A percentile compares a stretch with the other conserved stretches of the same genome.
phyloP scores from a whole-genome alignment of 2,888 invertebrate species.

The Trichopria drosophilae region DNA sequence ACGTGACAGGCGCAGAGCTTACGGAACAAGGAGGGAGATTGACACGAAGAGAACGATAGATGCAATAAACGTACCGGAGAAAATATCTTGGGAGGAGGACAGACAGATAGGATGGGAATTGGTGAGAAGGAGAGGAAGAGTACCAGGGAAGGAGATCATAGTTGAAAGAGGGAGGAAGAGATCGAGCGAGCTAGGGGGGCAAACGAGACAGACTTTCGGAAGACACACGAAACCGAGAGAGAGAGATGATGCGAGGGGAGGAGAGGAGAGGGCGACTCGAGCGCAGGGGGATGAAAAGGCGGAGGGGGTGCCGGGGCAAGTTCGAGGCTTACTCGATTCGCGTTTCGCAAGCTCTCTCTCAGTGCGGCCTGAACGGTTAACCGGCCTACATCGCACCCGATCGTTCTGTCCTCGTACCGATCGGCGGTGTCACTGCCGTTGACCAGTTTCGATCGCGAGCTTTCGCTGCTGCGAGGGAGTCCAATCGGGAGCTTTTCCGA shows the following conservation, averaged over 20 bases:
- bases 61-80: too few species aligned
- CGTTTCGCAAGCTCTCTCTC: conserved; percentile 41
- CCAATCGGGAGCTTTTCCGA: conserved; percentile 9
- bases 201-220: conserved; percentile 30
- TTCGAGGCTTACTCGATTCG: conserved; percentile 44
- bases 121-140: conserved; percentile 9
- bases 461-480: too few species aligned
- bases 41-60: too few species aligned
- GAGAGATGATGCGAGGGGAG: conserved; percentile 28
- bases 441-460: not conserved
- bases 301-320: conserved; percentile 40
- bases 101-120: conserved; percentile 8
- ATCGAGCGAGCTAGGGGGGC: conserved; percentile 28
- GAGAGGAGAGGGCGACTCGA: conserved; percentile 41
- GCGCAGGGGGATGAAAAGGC: conserved; percentile 38
- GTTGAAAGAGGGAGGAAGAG: conserved; percentile 21
- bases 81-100: too few species aligned
- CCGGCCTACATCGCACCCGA: conserved; percentile 54
- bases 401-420: conserved; percentile 16
- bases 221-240: conserved; percentile 39
- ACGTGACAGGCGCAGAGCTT: too few species aligned
- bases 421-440: conserved; percentile 1
- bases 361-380: conserved; percentile 58
- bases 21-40: too few species aligned
- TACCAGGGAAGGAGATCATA: conserved; percentile 8